Conservation (phyloP, 2,797 vertebrate species). For the Basileuterus tristriatus region DNA sequence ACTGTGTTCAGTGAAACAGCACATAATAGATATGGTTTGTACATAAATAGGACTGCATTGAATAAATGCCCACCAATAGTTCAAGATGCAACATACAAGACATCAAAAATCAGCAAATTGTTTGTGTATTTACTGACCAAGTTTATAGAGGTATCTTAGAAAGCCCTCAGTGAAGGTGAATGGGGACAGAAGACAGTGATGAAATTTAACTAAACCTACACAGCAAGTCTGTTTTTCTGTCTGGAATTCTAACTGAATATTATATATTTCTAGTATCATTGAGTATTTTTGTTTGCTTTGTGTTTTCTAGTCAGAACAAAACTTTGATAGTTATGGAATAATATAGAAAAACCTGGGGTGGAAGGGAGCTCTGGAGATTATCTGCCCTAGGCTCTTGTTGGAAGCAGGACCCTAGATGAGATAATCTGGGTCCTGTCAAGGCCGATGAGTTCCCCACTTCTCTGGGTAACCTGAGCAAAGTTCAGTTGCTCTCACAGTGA, state of each 20-base stretch:
- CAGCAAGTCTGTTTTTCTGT: background rate
- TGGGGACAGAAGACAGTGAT: background rate
- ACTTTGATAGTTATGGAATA: background rate
- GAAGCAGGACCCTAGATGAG: background rate
- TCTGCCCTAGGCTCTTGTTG: background rate
- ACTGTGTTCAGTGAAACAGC: background rate
- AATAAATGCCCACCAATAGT: background rate
- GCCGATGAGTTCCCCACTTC: accelerated
- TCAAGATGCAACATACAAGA: background rate
- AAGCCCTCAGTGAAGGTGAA: background rate
- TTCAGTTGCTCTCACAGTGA: background rate
- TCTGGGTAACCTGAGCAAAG: background rate
- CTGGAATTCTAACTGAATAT: background rate
- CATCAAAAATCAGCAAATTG: background rate
- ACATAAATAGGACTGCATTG: background rate
- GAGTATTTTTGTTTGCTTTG: background rate
- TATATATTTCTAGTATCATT: background rate
- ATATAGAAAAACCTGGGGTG: background rate
- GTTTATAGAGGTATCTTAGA: background rate
- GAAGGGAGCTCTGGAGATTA: background rate
- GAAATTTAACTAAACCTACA: background rate
- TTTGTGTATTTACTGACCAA: background rate
- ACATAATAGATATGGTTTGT: background rate
- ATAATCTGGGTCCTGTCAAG: background rate
- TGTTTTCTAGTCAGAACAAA: background rate